Evolutionary conservation across 2,888 invertebrate species (phyloP), one percentile per base, ranked within the genome.

Genomic region (Polylopha cassiicola): DNA sequence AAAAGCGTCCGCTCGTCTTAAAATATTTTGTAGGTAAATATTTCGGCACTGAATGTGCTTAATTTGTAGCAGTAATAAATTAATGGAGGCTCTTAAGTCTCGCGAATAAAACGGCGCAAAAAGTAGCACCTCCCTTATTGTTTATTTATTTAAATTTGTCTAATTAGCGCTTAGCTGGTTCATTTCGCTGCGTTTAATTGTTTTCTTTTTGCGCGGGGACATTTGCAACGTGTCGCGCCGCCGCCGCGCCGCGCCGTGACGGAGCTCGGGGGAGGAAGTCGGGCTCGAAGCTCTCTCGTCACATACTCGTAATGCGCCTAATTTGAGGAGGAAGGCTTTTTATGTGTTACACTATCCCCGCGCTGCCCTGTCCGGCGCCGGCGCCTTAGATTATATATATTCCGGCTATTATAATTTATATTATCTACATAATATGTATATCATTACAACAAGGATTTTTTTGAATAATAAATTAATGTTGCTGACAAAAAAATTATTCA

Each of bases 91-190:
- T 37, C n/a, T n/a, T n/a, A n/a, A n/a, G n/a, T n/a, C n/a, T n/a
- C n/a, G n/a, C n/a, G n/a, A n/a, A n/a, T n/a, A n/a, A n/a, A n/a
- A n/a, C n/a, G n/a, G 43, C 41, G 53, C 50, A 57, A 59, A 61
- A 57, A 44, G 49, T 48, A 52, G 44, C 47, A 50, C 43, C 48
- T 50, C 47, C 51, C 57, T 61, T 58, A 65, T 60, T 58, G 63
- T 57, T 57, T 68, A 61, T 70, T 66, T 68, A 66, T 70, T 69
- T 61, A 66, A 67, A 70, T 70, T 57, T 50, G 16, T 42, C 51
- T 61, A 67, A 70, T 70, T 68, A 68, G 55, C 53, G 44, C 38
- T 41, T 43, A 41, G 36, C 34, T 39, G 33, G 23, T 41, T 41
- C 41, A 41, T 41, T 34, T 20, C 44, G 42, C 47, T 48, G 30